Conservation (phyloP, 1,140 invertebrate species). For the Drosophila tsacasi region DNA sequence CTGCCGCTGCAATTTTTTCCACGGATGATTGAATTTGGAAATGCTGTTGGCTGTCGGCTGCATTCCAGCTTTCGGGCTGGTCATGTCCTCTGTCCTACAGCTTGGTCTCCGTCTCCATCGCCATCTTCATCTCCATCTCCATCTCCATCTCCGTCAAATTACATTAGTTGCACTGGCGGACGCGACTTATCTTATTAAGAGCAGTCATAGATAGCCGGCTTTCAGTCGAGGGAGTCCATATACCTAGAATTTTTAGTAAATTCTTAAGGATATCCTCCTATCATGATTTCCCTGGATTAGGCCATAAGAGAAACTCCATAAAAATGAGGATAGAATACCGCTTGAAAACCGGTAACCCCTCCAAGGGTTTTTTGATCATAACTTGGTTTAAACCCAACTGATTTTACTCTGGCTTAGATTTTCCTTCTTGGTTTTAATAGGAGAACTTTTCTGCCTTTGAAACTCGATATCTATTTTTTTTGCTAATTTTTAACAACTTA, state of each 20-base stretch:
- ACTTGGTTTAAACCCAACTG: no score
- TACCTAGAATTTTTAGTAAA: no score
- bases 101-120: background rate
- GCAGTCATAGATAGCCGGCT: constrained; percentile 19
- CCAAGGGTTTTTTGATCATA: no score
- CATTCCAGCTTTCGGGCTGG: constrained; percentile 7
- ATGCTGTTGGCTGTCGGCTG: constrained; percentile 54
- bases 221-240: background rate
- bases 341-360: no score
- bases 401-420: no score
- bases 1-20: constrained; percentile 45
- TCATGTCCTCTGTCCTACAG: background rate
- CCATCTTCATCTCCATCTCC: background rate
- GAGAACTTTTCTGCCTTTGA: no score
- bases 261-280: background rate
- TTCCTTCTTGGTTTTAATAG: no score
- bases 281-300: background rate
- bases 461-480: no score
- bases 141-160: constrained; percentile 48
- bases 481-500: no score
- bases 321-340: background rate
- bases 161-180: constrained; percentile 53
- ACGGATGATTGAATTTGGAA: constrained; percentile 74
- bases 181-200: constrained; percentile 66
- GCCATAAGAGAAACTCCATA: background rate